Conservation (phyloP, 2,797 vertebrate genomes). For the Pangasius macronema region DNA sequence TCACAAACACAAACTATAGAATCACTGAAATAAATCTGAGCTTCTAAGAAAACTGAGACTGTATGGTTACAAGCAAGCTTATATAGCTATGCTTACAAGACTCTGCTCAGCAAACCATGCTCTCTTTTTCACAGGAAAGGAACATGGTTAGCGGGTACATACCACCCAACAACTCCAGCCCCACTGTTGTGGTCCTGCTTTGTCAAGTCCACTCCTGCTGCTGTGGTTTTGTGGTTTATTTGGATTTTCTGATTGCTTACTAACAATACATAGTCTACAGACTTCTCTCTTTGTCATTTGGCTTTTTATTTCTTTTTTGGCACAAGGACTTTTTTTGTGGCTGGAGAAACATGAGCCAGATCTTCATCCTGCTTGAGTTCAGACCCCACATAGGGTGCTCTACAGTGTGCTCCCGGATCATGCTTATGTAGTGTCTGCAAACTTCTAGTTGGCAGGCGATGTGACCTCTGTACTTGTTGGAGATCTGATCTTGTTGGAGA, state of each 20-base stretch:
- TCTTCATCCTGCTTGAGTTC: slow-evolving; percentile 23
- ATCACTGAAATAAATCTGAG: slow-evolving; percentile 24
- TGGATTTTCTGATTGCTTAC: slow-evolving; percentile 20
- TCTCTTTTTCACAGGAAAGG: background rate
- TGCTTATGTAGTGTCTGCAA: slow-evolving; percentile 14
- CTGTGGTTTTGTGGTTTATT: slow-evolving; percentile 22
- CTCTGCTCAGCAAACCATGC: background rate
- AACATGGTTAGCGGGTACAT: background rate
- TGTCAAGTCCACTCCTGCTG: slow-evolving; percentile 12
- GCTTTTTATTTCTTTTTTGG: slow-evolving; percentile 11
- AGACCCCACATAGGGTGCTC: slow-evolving; percentile 28
- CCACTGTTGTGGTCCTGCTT: slow-evolving; percentile 1
- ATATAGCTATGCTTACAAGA: slow-evolving; percentile 18
- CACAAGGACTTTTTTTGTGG: slow-evolving; percentile 34
- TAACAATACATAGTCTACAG: slow-evolving; percentile 17
- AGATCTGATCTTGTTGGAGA: slow-evolving; percentile 20
- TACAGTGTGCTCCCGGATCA: slow-evolving; percentile 15
- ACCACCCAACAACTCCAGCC: background rate
- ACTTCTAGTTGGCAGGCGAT: slow-evolving; percentile 22
- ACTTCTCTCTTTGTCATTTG: slow-evolving; percentile 26
- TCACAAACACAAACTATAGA: slow-evolving; percentile 18
- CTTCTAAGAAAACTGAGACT: slow-evolving; percentile 28
- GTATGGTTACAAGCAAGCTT: background rate
- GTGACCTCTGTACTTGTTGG: slow-evolving; percentile 37
- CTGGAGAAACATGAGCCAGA: slow-evolving; percentile 25